Conservation (phyloP, 1,140 invertebrate genomes). For the Hyphantria cunea region DNA sequence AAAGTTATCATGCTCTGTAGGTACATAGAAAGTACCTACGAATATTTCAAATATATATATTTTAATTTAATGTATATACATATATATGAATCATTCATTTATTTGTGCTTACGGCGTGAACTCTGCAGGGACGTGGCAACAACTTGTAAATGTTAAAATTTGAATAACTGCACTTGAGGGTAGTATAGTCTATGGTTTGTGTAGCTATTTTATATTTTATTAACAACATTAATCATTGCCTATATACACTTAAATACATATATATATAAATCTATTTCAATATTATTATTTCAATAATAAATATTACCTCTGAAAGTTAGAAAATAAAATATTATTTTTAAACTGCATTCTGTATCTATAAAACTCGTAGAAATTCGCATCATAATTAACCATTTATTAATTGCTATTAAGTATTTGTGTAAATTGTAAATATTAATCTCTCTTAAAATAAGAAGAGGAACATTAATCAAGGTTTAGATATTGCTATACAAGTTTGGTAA, state of each 20-base stretch:
- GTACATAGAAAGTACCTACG: slow-evolving; percentile 63
- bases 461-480: slow-evolving; percentile 81
- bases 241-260: slow-evolving; percentile 78
- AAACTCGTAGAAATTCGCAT: slow-evolving; percentile 79
- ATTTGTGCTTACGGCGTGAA: slow-evolving; percentile 74
- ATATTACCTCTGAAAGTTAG: slow-evolving; percentile 82
- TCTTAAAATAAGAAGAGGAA: slow-evolving; percentile 83
- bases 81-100: slow-evolving; percentile 44
- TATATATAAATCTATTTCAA: slow-evolving; percentile 78
- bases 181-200: slow-evolving; percentile 67
- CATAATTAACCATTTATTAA: slow-evolving; percentile 77
- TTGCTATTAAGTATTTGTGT: slow-evolving; percentile 80
- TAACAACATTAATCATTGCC: slow-evolving; percentile 61
- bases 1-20: slow-evolving; percentile 61
- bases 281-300: slow-evolving; percentile 78
- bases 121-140: slow-evolving; percentile 66
- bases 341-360: slow-evolving; percentile 80
- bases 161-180: slow-evolving; percentile 82
- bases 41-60: slow-evolving; percentile 59
- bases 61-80: slow-evolving; percentile 26
- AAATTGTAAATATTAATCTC: slow-evolving; percentile 82
- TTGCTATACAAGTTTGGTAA: slow-evolving; percentile 80
- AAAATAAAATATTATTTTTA: slow-evolving; percentile 80
- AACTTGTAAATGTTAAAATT: slow-evolving; percentile 80
- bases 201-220: slow-evolving; percentile 64